Percentiles rank a stretch among this genome's conserved stretches.
phyloP scores from a whole-genome alignment of 2,888 invertebrate species.

The Antheraea yamamai region DNA sequence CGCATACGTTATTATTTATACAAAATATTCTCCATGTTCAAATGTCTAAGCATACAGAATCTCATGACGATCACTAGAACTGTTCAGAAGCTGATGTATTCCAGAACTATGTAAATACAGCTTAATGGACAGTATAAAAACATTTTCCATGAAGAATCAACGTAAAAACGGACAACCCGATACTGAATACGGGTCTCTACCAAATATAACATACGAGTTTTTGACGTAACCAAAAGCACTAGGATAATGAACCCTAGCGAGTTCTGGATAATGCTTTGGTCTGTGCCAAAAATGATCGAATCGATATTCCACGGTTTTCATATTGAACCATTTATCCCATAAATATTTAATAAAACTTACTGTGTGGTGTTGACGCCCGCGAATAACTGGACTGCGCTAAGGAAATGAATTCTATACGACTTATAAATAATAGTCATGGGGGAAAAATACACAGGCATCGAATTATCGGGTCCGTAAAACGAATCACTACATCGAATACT shows the following conservation, averaged over 20 bases:
- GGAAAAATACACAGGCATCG: neutral
- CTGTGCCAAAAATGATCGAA: neutral
- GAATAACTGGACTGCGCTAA: constrained; percentile 74
- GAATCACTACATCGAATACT: neutral
- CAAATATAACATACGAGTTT: too few species aligned
- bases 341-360: constrained; percentile 53
- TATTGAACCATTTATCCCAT: neutral
- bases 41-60: too few species aligned
- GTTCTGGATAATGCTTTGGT: neutral
- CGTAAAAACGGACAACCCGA: too few species aligned
- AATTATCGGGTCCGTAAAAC: neutral
- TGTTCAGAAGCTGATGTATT: too few species aligned
- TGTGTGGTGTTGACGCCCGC: constrained; percentile 78
- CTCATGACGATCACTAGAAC: too few species aligned
- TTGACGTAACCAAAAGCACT: too few species aligned
- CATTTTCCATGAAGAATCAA: too few species aligned
- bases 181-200: too few species aligned
- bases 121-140: too few species aligned
- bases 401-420: constrained; percentile 44
- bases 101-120: too few species aligned
- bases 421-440: neutral
- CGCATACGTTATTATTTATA: too few species aligned
- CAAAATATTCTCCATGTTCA: too few species aligned
- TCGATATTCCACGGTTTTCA: neutral
- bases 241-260: neutral